A percentile compares a stretch with the other conserved stretches of the same genome.
phyloP scores from a whole-genome alignment of 2,888 invertebrate genomes.

The Eretmocerus hayati region DNA sequence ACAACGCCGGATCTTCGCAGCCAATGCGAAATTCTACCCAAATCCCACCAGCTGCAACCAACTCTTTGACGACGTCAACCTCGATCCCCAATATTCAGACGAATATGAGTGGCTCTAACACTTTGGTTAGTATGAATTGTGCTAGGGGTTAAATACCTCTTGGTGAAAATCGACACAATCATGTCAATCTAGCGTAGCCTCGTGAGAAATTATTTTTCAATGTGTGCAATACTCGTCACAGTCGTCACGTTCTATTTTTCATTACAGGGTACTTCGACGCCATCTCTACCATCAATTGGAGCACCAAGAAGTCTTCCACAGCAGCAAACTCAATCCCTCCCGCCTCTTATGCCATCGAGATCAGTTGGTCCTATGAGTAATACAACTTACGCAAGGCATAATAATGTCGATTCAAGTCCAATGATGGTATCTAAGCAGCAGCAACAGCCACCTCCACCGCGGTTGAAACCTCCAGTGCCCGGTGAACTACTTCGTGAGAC shows the following conservation, averaged over 20 bases:
- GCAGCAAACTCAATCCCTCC: constrained; percentile 26
- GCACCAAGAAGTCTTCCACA: constrained; percentile 30
- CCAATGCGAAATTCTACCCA: constrained; percentile 47
- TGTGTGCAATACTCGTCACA: too few relatives aligned
- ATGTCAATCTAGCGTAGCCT: too few relatives aligned
- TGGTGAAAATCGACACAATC: too few relatives aligned
- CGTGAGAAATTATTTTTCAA: too few relatives aligned
- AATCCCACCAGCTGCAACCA: constrained; percentile 34
- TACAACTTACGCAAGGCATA: constrained; percentile 30
- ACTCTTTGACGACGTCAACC: constrained; percentile 34
- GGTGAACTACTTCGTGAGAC: constrained; percentile 41
- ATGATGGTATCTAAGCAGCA: constrained; percentile 22
- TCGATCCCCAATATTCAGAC: constrained; percentile 39
- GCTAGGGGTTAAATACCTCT: too few relatives aligned
- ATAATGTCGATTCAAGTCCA: constrained; percentile 30
- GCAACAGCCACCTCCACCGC: constrained; percentile 37
- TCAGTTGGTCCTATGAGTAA: constrained; percentile 34
- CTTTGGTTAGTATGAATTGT: constrained; percentile 18
- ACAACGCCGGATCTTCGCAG: constrained; percentile 12
- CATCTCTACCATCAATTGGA: constrained; percentile 30
- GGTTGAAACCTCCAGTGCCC: constrained; percentile 36
- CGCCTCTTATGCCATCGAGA: constrained; percentile 30
- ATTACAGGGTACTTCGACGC: constrained; percentile 20
- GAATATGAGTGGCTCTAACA: constrained; percentile 38
- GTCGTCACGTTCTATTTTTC: too few relatives aligned